Conservation (phyloP, 2,113 vertebrate species). For the Phodopus roborovskii region DNA sequence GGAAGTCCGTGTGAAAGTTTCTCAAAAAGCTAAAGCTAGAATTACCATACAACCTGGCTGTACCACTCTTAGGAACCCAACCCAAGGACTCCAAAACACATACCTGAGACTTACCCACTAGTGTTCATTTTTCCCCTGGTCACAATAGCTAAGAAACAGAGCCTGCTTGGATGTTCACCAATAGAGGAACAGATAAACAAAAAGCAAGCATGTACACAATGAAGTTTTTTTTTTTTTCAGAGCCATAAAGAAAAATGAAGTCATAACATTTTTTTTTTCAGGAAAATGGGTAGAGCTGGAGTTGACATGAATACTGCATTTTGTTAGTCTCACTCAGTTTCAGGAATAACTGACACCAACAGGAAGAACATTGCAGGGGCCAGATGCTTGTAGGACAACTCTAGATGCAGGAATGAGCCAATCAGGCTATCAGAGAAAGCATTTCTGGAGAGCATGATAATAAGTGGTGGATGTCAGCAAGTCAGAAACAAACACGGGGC, state of each 20-base stretch:
- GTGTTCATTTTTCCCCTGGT: neutral
- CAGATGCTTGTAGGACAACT: conserved; percentile 11
- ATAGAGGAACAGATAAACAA: neutral
- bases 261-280: no score
- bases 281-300: neutral
- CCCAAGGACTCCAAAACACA: neutral
- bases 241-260: neutral
- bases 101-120: neutral
- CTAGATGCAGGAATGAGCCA: neutral
- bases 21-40: neutral
- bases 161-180: no score
- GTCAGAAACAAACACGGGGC: neutral
- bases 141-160: neutral
- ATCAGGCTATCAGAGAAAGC: conserved; percentile 6
- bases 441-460: conserved; percentile 25
- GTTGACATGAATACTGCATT: neutral
- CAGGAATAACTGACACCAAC: neutral
- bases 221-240: no score
- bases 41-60: neutral
- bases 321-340: conserved; percentile 7
- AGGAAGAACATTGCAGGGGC: neutral
- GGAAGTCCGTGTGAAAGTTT: neutral
- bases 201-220: neutral
- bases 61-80: neutral
- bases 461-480: neutral